These are phyloP conservation scores for Drosophila sucinea DNA, from an alignment of 1,140 invertebrate species.

Conservation along the genomic window DNA sequence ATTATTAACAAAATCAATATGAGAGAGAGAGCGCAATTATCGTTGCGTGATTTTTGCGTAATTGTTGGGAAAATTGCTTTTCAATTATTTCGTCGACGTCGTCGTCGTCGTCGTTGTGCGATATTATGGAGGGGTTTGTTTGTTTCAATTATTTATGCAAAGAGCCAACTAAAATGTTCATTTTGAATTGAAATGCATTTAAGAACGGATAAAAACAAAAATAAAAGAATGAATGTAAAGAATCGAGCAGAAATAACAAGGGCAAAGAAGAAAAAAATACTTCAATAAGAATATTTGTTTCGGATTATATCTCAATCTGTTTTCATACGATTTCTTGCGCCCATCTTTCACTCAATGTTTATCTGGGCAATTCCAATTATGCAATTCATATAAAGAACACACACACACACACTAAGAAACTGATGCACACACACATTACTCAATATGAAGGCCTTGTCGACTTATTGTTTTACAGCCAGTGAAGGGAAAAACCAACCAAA, in stretches of 20 bases:
- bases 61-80: constrained; percentile 67
- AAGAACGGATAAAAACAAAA: not conserved
- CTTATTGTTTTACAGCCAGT: constrained; percentile 58
- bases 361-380: constrained; percentile 44
- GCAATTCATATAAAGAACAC: constrained; percentile 39
- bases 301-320: constrained; percentile 5
- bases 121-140: constrained; percentile 41
- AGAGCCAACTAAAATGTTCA: constrained; percentile 42
- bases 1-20: constrained; percentile 49
- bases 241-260: not conserved
- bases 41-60: constrained; percentile 30
- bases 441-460: constrained; percentile 45
- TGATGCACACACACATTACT: constrained; percentile 49
- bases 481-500: constrained; percentile 32
- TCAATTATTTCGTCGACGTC: constrained; percentile 20
- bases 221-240: not conserved
- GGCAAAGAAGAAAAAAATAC: not conserved
- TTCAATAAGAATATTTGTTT: constrained; percentile 7
- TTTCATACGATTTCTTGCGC: constrained; percentile 32
- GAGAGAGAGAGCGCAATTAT: not conserved
- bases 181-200: constrained; percentile 38
- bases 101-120: constrained; percentile 11
- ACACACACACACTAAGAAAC: constrained; percentile 31
- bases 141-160: constrained; percentile 52
- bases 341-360: constrained; percentile 15